phyloP scores from a whole-genome alignment of 2,797 vertebrate genomes.

The Poeciliopsis infans region DNA sequence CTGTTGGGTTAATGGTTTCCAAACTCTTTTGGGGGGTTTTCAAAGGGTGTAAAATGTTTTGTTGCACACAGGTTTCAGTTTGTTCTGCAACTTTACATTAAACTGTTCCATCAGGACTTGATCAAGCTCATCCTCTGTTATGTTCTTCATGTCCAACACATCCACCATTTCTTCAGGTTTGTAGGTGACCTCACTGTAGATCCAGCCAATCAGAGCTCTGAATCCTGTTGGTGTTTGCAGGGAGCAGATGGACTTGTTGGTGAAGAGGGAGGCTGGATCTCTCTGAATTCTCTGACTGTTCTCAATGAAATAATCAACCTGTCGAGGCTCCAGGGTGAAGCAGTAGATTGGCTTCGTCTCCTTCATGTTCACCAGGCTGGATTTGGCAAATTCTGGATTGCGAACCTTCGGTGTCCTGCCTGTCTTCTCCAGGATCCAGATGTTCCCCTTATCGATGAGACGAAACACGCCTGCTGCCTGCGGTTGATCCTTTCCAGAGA shows the following conservation, averaged over 20 bases:
- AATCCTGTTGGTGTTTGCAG: conserved; percentile 84
- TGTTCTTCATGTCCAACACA: conserved; percentile 78
- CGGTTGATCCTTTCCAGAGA: conserved; percentile 84
- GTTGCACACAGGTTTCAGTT: conserved; percentile 74
- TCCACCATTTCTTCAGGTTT: conserved; percentile 83
- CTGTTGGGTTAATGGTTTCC: background rate
- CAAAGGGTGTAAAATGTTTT: conserved; percentile 34
- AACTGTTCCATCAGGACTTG: conserved; percentile 83
- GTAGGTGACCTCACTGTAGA: conserved; percentile 82
- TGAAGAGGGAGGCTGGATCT: conserved; percentile 81
- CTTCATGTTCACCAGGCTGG: conserved; percentile 74
- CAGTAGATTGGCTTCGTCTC: conserved; percentile 73
- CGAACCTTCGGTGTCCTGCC: conserved; percentile 78
- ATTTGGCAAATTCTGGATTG: conserved; percentile 78
- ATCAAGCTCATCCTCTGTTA: conserved; percentile 83
- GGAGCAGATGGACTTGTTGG: conserved; percentile 86
- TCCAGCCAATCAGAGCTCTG: conserved; percentile 83
- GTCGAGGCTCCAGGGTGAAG: conserved; percentile 81
- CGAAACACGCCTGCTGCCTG: conserved; percentile 82
- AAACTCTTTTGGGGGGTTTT: background rate
- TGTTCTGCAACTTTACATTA: conserved; percentile 76
- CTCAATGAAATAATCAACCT: conserved; percentile 76
- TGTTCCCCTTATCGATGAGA: conserved; percentile 74
- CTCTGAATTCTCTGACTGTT: conserved; percentile 74
- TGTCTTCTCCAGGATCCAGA: conserved; percentile 86